Percentiles rank a stretch among this genome's conserved stretches.
Evolutionary conservation across 2,113 vertebrate species (phyloP).

Genomic region (Carassius auratus): DNA sequence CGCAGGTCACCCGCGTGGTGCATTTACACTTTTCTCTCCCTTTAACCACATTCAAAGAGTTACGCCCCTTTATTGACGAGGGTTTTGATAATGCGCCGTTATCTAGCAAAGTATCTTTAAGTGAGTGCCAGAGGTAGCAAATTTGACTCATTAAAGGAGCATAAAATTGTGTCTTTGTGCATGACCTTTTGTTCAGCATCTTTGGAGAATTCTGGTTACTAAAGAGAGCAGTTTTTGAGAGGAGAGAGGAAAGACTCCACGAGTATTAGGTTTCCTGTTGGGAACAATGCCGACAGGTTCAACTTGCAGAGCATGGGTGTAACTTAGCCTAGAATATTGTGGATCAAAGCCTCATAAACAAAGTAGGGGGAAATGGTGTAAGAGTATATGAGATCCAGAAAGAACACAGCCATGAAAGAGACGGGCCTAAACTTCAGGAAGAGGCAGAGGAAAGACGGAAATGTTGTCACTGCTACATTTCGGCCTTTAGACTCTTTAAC

Average conservation of each 20-base stretch:
- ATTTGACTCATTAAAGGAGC: conserved; percentile 64
- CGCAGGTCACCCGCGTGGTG: background rate
- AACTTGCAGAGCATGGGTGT: conserved; percentile 69
- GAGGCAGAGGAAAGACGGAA: conserved; percentile 54
- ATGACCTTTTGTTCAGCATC: conserved; percentile 66
- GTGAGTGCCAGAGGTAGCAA: conserved; percentile 46
- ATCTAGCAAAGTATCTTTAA: conserved; percentile 51
- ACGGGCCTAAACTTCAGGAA: conserved; percentile 54
- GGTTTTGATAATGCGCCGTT: conserved; percentile 33
- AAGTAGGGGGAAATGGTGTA: conserved; percentile 68
- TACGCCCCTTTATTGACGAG: conserved; percentile 38
- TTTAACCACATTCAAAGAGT: conserved; percentile 16
- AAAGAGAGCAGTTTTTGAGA: conserved; percentile 61
- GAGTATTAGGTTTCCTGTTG: conserved; percentile 70
- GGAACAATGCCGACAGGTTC: conserved; percentile 69
- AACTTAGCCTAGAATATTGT: conserved; percentile 71
- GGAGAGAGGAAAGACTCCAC: conserved; percentile 64
- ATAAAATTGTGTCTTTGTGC: conserved; percentile 67
- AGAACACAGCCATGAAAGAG: conserved; percentile 60
- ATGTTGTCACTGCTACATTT: conserved; percentile 39
- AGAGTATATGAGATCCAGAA: conserved; percentile 68
- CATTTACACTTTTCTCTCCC: conserved; percentile 19
- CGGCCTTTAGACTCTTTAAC: conserved; percentile 29
- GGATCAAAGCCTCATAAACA: conserved; percentile 69
- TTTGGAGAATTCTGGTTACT: conserved; percentile 68